Evolutionary conservation across 2,888 invertebrate species (phyloP), one percentile per base, ranked within the genome.

Genomic region (Aleiodes testaceus): DNA sequence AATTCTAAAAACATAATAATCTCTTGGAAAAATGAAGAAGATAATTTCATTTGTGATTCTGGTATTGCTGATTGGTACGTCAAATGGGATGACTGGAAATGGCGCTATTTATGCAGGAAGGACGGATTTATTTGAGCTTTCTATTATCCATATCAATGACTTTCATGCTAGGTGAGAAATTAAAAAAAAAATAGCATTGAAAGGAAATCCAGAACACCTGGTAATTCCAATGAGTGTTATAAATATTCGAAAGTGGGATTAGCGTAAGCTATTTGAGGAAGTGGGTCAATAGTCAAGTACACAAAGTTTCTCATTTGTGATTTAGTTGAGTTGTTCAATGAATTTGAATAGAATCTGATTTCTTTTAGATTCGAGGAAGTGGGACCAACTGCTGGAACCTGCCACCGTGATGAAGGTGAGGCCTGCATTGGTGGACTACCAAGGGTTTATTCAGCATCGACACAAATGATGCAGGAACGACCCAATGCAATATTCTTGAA

Each of bases 371-470:
- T 91, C 74, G 91, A 92, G 79, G 89, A 93, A 77, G 91, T 91
- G 0, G 91, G 91, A 64, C 86, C 88, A 0, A 82, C 83, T 2
- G 91, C 91, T 0, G 90, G 91, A 4, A 88, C 88, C 12, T 93
- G 93, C 72, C 87, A 89, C 11, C 84, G 84, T 61, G 89, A 87
- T 20, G 14, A 69, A 3, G 88, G 88, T 52, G 74, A 78, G 5
- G 86, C 89, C 6, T 94, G 94, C 78, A 89, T 93, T 2, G 94
- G 94, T 0, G 94, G 94, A 0, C 91, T 93, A 78, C 91, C 94
- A 0, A 89, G 94, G 0, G 88, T 93, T 0, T 91, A 91, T 77
- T 87, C 90, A 20, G 90, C 91, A 64, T 76, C 78, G 22, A 74
- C 75, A 50, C 73, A 73, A 30, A 72, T 85, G 5, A 89, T 92